These are phyloP conservation scores for Cyclopterus lumpus DNA, from an alignment of 2,797 vertebrate genomes.

Conservation along the genomic window DNA sequence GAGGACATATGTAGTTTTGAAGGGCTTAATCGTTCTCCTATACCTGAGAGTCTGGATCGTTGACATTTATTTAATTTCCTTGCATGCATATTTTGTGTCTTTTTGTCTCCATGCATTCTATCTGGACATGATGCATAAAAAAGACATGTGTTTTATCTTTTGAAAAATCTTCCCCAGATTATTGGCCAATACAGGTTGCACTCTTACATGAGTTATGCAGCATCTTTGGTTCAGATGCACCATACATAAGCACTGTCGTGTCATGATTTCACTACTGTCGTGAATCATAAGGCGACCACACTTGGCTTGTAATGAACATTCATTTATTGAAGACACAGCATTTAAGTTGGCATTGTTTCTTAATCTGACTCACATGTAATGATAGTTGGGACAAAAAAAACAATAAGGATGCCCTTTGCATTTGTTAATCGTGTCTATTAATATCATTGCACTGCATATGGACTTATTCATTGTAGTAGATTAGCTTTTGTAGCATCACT, in stretches of 20 bases:
- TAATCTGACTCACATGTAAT: neutral
- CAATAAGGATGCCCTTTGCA: neutral
- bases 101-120: neutral
- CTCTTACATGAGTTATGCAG: neutral
- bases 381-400: neutral
- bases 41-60: neutral
- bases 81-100: neutral
- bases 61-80: neutral
- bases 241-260: neutral
- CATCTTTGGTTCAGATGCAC: neutral
- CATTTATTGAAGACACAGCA: conserved; percentile 47
- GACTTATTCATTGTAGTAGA: neutral
- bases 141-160: neutral
- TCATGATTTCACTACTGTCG: neutral
- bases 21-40: neutral
- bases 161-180: neutral
- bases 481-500: neutral
- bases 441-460: conserved; percentile 1
- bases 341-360: conserved; percentile 24
- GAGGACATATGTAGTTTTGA: neutral
- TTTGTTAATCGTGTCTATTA: neutral
- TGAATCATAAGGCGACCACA: neutral
- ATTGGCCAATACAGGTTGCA: neutral
- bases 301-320: conserved; percentile 21
- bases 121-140: neutral